A percentile compares a stretch with the other conserved stretches of the same genome.
Conservation (phyloP, 2,113 vertebrate species). For the Symphodus melops region DNA sequence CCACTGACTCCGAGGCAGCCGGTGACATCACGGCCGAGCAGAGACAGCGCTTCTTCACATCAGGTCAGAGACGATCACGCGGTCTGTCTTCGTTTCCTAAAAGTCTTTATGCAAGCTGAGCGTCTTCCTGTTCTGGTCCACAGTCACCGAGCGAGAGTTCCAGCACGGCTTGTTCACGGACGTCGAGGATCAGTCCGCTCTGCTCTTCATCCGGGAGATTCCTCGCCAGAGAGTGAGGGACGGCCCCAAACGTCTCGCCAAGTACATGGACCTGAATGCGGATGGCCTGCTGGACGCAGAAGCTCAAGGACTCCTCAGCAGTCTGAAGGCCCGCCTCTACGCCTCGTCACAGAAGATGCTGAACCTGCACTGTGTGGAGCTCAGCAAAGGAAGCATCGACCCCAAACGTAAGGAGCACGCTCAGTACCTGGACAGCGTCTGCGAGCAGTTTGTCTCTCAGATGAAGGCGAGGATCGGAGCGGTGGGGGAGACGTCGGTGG, state of each 20-base stretch:
- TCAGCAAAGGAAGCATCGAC: conserved; percentile 73
- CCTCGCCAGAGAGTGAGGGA: conserved; percentile 71
- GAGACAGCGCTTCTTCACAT: conserved; percentile 78
- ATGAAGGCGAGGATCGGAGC: conserved; percentile 76
- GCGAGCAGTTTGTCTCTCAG: conserved; percentile 83
- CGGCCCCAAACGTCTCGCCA: conserved; percentile 63
- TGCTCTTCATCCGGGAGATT: conserved; percentile 84
- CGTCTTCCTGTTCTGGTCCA: conserved; percentile 6
- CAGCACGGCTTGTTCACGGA: conserved; percentile 76
- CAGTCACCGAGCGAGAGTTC: conserved; percentile 85
- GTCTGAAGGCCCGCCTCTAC: conserved; percentile 79
- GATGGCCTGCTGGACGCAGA: conserved; percentile 77
- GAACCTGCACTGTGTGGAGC: conserved; percentile 76
- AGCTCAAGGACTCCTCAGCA: conserved; percentile 77
- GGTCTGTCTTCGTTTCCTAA: not conserved
- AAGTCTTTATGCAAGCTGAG: not conserved
- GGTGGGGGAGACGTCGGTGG: not conserved
- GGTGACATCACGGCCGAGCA: conserved; percentile 80
- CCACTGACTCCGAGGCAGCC: conserved; percentile 69
- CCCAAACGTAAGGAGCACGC: conserved; percentile 73
- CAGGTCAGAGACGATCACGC: conserved; percentile 73
- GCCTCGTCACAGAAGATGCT: conserved; percentile 51
- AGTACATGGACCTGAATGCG: conserved; percentile 72
- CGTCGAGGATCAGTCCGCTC: conserved; percentile 8
- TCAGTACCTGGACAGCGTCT: conserved; percentile 82